Percentiles rank a stretch among this genome's conserved stretches.
Evolutionary conservation across 2,113 vertebrate species (phyloP).

Genomic region (Cyanoramphus novaezelandiae): DNA sequence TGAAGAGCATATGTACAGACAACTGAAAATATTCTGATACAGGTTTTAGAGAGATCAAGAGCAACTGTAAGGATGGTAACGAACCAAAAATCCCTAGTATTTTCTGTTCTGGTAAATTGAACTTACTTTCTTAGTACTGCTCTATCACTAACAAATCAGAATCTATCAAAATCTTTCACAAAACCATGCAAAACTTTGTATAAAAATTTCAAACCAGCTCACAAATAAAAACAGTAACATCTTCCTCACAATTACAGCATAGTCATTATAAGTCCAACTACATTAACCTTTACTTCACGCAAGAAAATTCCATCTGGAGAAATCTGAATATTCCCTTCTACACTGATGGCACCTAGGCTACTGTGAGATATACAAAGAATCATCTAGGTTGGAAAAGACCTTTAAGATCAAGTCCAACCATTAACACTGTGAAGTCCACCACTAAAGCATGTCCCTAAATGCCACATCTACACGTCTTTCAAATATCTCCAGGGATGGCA

Average conservation of each 20-base stretch:
- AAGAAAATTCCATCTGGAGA: neutral
- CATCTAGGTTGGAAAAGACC: neutral
- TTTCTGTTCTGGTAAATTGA: neutral
- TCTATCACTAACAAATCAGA: neutral
- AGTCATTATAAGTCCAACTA: neutral
- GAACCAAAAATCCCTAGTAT: neutral
- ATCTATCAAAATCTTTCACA: neutral
- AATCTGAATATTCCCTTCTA: neutral
- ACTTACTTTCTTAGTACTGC: neutral
- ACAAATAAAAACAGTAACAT: neutral
- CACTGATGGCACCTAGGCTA: neutral
- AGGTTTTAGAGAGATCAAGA: conserved; percentile 18
- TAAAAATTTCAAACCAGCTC: neutral
- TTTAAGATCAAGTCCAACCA: neutral
- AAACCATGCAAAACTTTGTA: neutral
- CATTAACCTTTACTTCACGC: neutral
- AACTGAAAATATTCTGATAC: neutral
- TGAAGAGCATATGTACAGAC: neutral
- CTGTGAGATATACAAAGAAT: neutral
- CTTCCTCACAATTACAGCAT: neutral
- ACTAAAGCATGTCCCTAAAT: neutral
- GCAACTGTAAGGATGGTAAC: neutral
- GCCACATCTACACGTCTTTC: neutral
- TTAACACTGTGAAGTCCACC: neutral
- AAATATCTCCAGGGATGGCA: neutral